phyloP scores from a whole-genome alignment of 2,888 invertebrate genomes.

The Ormyrus nitidulus region DNA sequence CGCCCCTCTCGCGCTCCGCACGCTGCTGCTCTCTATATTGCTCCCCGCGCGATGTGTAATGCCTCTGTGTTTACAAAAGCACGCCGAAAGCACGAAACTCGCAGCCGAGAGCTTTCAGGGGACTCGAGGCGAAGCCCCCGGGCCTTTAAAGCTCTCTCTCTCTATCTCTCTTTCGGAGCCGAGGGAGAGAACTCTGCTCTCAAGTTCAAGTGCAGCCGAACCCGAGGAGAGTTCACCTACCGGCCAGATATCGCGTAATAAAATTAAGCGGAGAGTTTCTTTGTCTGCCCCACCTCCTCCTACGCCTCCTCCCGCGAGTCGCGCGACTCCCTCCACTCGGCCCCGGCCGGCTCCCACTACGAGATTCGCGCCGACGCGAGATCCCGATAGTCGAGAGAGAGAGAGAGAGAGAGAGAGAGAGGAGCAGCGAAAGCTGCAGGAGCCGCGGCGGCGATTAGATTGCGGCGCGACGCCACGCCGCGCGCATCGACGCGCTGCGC shows the following conservation, averaged over 20 bases:
- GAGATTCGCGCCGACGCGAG: slow-evolving; percentile 47
- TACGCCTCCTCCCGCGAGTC: slow-evolving; percentile 17
- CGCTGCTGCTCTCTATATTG: too few relatives aligned
- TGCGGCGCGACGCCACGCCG: slow-evolving; percentile 64
- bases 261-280: slow-evolving; percentile 50
- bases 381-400: slow-evolving; percentile 16
- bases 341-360: slow-evolving; percentile 25
- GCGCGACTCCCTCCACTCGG: slow-evolving; percentile 47
- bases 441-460: slow-evolving; percentile 64
- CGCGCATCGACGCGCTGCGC: slow-evolving; percentile 47
- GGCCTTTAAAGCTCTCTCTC: too few relatives aligned
- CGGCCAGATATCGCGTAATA: slow-evolving; percentile 45
- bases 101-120: too few relatives aligned
- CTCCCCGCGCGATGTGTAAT: too few relatives aligned
- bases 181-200: background rate
- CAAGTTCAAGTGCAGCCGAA: slow-evolving; percentile 40
- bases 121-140: too few relatives aligned
- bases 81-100: background rate
- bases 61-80: background rate
- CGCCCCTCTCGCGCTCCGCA: slow-evolving; percentile 2
- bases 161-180: background rate
- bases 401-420: slow-evolving; percentile 12
- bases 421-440: slow-evolving; percentile 37
- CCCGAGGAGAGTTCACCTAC: slow-evolving; percentile 27
- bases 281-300: slow-evolving; percentile 38